These are phyloP conservation scores for Nephrotoma flavescens DNA, from an alignment of 2,888 invertebrate species.

Conservation along the genomic window DNA sequence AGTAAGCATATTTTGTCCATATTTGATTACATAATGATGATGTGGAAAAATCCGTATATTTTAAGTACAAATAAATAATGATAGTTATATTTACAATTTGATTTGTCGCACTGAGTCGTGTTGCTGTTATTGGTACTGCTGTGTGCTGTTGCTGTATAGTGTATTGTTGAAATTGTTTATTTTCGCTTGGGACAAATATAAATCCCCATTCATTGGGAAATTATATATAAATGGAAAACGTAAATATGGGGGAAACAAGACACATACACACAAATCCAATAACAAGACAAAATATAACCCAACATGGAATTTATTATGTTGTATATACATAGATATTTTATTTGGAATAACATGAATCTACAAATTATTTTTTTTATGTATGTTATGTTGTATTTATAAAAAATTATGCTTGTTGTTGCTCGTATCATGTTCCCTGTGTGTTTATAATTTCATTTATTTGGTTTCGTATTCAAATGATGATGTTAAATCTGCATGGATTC, in stretches of 20 bases:
- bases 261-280: background rate
- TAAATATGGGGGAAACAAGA: background rate
- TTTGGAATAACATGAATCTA: background rate
- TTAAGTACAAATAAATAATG: background rate
- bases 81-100: background rate
- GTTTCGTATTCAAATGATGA: background rate
- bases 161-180: background rate
- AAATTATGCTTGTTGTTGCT: background rate
- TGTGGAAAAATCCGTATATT: background rate
- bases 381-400: background rate
- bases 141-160: background rate
- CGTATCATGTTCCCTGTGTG: background rate
- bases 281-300: background rate
- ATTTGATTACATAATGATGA: background rate
- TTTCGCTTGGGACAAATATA: background rate
- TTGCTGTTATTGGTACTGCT: no score
- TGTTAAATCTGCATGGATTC: background rate
- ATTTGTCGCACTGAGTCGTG: background rate
- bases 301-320: background rate
- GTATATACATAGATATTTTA: background rate
- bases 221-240: background rate
- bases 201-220: background rate
- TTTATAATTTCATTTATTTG: background rate
- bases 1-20: background rate
- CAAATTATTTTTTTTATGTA: no score